Base-by-base conservation (phyloP, 2,797 vertebrate genomes). In the Microctenopoma lineatum region DNA sequence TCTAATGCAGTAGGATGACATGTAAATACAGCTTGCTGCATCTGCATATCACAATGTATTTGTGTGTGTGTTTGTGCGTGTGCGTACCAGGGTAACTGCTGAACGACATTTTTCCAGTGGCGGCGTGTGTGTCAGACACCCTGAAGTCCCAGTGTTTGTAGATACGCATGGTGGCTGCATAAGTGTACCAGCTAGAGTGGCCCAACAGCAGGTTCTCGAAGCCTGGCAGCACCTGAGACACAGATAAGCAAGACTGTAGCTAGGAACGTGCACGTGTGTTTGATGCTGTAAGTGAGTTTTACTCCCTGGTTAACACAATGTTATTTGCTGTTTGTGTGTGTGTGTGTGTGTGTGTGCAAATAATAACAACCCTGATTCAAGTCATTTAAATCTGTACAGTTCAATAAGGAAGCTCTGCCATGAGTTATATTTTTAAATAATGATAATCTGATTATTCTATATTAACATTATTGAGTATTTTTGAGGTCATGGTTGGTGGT, bases 121-220 rank as follows among this genome's bases (percentile, higher is more conserved):
- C 87, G 5, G 85, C 88, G 27, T 91, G 76, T 34, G 87, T 62
- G 77, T 95, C 94, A 27, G 76, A 84, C 81, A 96, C 86, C 65
- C 83, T 95, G 87, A 97, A 95, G 87, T 97, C 93, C 95, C 95
- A 97, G 51, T 97, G 96, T 79, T 97, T 97, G 60, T 96, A 97
- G 87, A 98, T 96, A 39, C 95, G 93, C 93, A 96, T 92, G 25
- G 95, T 97, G 80, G 96, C 94, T 4, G 95, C 95, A 2, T 96
- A 98, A 0, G 93, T 95, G 60, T 95, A 98, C 96, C 96, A 97
- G 88, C 96, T 98, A 3, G 96, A 97, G 88, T 98, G 96, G 48
- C 94, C 95, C 64, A 97, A 92, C 70, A 93, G 89, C 66, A 98
- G 90, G 87, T 97, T 97, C 87, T 98, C 96, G 86, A 94, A 97